Evolutionary conservation across 1,140 invertebrate species (phyloP), one percentile per base, ranked within the genome.

Genomic region (Bacillus rossius): DNA sequence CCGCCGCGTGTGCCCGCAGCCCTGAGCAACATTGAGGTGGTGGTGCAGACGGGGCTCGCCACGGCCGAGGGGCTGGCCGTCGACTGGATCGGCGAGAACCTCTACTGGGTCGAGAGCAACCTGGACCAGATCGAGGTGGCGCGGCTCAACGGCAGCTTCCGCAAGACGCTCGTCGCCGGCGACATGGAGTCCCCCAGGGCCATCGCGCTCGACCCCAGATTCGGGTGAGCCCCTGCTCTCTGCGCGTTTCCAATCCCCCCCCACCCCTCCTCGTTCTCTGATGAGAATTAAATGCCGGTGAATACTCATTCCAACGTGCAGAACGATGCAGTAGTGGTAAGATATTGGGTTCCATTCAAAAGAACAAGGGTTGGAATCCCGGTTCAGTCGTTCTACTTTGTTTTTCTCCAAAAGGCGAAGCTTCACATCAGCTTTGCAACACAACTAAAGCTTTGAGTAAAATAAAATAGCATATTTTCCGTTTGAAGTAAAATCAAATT

Each of bases 41-140:
- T 96, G 2, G 87, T 96, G 14, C 83, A 89, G 64, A 87, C 85
- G 29, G 92, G 92, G 0, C 72, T 96, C 37, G 84, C 89, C 1
- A 92, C 89, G 14, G 89, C 89, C 1, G 91, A 94, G 75, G 91
- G 91, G 0, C 69, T 93, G 55, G 90, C 91, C 3, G 89, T 93
- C 2, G 91, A 93, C 74, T 94, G 90, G 90, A 83, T 93, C 58
- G 89, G 82, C 13, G 76, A 83, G 63, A 92, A 92, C 76, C 71
- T 93, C 0, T 93, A 93, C 70, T 84, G 81, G 81, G 87, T 94
- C 1, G 91, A 94, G 73, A 88, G 85, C 67, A 90, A 86, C 70
- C 75, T 95, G 22, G 89, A 94, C 72, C 91, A 94, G 70, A 94
- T 96, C 42, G 91, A 95, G 78, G 92, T 95, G 54, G 85, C 91